Conservation (phyloP, 2,113 vertebrate species). For the Castor canadensis region DNA sequence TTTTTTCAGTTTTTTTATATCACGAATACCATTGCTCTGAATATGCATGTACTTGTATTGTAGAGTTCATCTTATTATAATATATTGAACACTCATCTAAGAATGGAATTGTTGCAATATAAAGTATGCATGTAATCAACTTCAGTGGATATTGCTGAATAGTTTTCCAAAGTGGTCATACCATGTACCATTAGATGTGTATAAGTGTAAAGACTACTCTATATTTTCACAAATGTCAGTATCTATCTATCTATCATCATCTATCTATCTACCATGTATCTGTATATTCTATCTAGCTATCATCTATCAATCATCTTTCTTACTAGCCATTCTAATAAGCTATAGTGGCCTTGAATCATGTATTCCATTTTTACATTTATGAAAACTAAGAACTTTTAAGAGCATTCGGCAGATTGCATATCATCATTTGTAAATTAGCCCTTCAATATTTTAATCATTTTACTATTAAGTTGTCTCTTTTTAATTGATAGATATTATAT, state of each 20-base stretch:
- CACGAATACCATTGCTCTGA: not conserved
- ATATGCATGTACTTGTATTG: not conserved
- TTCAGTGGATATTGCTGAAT: not conserved
- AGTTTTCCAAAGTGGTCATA: not conserved
- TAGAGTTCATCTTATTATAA: not conserved
- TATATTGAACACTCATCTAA: not conserved
- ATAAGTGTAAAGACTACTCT: not conserved
- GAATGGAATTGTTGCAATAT: not conserved
- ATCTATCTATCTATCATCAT: no score
- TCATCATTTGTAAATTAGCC: not conserved
- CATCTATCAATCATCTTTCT: no score
- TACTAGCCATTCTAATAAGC: not conserved
- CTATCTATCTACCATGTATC: no score
- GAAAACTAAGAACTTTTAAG: not conserved
- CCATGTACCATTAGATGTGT: not conserved
- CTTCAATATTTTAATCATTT: not conserved
- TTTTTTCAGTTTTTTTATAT: not conserved
- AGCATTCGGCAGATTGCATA: not conserved
- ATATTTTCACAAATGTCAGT: not conserved
- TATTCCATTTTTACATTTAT: not conserved
- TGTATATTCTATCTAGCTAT: no score
- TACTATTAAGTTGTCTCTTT: not conserved
- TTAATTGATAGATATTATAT: not conserved
- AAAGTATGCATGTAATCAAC: not conserved
- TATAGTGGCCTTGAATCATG: no score